These are phyloP conservation scores for Pammene aurita DNA, from an alignment of 2,888 invertebrate species.

Conservation along the genomic window DNA sequence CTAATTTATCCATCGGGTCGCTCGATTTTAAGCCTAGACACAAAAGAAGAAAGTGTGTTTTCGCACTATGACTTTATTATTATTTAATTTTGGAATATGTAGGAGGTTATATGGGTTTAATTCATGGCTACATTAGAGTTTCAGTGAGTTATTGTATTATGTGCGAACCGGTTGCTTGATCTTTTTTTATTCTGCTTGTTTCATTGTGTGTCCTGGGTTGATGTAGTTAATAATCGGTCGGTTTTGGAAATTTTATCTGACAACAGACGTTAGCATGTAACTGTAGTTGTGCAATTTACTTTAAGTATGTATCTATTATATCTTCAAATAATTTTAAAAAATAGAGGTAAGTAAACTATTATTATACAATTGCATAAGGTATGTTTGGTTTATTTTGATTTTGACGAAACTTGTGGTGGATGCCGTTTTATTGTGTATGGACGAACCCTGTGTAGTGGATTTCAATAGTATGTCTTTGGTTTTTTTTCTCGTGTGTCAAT, in stretches of 20 bases:
- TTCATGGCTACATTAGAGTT: slow-evolving; percentile 12
- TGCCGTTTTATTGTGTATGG: too few species aligned
- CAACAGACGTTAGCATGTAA: slow-evolving; percentile 14
- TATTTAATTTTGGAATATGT: not conserved
- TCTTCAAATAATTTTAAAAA: slow-evolving; percentile 21
- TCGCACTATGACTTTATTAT: not conserved
- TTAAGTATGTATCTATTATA: slow-evolving; percentile 34
- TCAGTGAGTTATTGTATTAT: slow-evolving; percentile 24
- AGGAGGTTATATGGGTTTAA: slow-evolving; percentile 21
- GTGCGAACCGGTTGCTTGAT: slow-evolving; percentile 21
- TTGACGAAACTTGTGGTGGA: too few species aligned
- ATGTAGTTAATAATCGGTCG: slow-evolving; percentile 4
- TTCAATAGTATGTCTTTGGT: too few species aligned
- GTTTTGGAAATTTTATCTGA: slow-evolving; percentile 23
- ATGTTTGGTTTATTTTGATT: not conserved
- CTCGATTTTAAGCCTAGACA: not conserved
- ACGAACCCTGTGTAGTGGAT: too few species aligned
- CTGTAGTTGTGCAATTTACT: not conserved
- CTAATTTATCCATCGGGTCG: not conserved
- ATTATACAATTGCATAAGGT: not conserved
- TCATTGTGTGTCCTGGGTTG: not conserved
- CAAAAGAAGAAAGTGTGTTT: not conserved
- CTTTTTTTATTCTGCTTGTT: not conserved
- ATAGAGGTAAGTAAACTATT: slow-evolving; percentile 24
- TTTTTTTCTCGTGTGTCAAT: too few species aligned